phyloP scores from a whole-genome alignment of 2,888 invertebrate genomes.

The Caenorhabditis drosophilae region DNA sequence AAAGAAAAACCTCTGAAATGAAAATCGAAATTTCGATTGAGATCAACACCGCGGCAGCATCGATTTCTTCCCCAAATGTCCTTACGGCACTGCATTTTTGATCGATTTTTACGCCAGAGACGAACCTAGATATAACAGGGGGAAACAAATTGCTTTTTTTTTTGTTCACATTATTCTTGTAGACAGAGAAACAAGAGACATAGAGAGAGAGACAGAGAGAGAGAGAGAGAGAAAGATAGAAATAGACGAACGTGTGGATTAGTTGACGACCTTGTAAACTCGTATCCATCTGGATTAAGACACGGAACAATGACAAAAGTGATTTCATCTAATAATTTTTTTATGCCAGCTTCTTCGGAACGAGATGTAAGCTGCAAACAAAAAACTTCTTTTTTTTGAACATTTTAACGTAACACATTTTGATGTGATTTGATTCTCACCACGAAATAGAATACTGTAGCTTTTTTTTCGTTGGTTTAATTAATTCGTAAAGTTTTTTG shows the following conservation, averaged over 20 bases:
- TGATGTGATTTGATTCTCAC: too few relatives aligned
- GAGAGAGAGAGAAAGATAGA: slow-evolving; percentile 63
- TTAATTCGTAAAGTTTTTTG: neutral
- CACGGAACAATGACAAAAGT: slow-evolving; percentile 66
- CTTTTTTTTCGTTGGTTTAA: neutral
- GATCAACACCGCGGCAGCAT: slow-evolving; percentile 69
- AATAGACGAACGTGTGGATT: slow-evolving; percentile 51
- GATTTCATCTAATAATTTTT: slow-evolving; percentile 57
- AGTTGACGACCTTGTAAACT: slow-evolving; percentile 61
- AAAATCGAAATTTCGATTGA: slow-evolving; percentile 69
- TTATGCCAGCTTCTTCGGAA: slow-evolving; percentile 58
- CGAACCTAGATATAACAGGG: slow-evolving; percentile 56
- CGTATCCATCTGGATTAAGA: slow-evolving; percentile 67
- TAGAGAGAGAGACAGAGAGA: too few relatives aligned
- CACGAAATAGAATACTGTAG: neutral
- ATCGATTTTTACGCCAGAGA: slow-evolving; percentile 68
- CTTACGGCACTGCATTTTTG: slow-evolving; percentile 59
- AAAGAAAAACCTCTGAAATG: slow-evolving; percentile 58
- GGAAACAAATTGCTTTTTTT: too few relatives aligned
- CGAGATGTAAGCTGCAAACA: slow-evolving; percentile 58
- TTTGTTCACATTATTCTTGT: too few relatives aligned
- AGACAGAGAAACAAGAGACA: too few relatives aligned
- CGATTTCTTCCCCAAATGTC: slow-evolving; percentile 61
- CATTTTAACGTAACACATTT: too few relatives aligned
- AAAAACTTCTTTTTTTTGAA: neutral